Conservation (phyloP, 2,797 vertebrate genomes). For the Poeciliopsis turneri region DNA sequence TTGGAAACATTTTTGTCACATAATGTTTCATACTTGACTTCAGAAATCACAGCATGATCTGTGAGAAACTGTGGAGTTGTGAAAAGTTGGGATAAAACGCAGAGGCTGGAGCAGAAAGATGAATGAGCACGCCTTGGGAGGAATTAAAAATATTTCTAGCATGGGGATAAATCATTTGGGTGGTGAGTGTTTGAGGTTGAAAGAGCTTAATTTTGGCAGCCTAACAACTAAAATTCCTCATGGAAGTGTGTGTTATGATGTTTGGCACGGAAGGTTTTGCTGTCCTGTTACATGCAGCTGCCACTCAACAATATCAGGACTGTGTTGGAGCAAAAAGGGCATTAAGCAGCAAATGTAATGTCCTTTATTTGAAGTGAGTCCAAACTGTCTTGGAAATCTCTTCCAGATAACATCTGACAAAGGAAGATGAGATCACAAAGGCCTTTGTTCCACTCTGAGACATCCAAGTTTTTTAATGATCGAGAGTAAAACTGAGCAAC, state of each 20-base stretch:
- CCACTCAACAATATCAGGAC: constrained; percentile 34
- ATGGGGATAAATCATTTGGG: constrained; percentile 14
- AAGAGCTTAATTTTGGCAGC: constrained; percentile 28
- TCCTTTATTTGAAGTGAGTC: constrained; percentile 39
- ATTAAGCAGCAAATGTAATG: constrained; percentile 33
- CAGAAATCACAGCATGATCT: constrained; percentile 17
- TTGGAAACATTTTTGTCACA: constrained; percentile 2
- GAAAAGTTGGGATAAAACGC: constrained; percentile 35
- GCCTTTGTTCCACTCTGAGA: constrained; percentile 38
- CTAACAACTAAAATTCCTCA: constrained; percentile 72
- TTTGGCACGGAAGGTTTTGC: constrained; percentile 60
- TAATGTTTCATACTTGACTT: constrained; percentile 22
- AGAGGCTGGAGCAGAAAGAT: constrained; percentile 12
- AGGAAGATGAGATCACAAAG: constrained; percentile 25
- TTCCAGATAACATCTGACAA: constrained; percentile 43
- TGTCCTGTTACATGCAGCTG: constrained; percentile 61
- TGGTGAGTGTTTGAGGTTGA: constrained; percentile 7
- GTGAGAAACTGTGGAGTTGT: constrained; percentile 29
- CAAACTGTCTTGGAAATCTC: constrained; percentile 40
- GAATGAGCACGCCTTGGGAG: constrained; percentile 32
- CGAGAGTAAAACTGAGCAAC: constrained; percentile 24
- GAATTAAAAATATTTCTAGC: constrained; percentile 22
- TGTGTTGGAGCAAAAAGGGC: constrained; percentile 30
- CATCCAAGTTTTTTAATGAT: constrained; percentile 20
- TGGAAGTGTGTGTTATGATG: constrained; percentile 70